A percentile compares a stretch with the other conserved stretches of the same genome.
Evolutionary conservation across 2,888 invertebrate genomes (phyloP).

Genomic region (Aphodius granarius): DNA sequence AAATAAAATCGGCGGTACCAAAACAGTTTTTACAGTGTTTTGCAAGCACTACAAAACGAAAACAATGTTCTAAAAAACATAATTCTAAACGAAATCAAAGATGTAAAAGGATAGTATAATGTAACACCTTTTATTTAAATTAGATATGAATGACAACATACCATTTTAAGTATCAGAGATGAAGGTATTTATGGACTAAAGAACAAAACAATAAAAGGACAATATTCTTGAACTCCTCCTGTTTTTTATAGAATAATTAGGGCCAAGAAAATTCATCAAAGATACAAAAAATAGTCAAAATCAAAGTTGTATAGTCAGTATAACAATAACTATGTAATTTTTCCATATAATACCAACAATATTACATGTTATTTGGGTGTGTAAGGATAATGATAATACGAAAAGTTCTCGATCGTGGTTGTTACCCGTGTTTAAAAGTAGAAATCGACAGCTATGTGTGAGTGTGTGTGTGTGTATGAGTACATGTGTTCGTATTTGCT

Average conservation of each 20-base stretch:
- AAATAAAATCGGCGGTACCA: conserved; percentile 11
- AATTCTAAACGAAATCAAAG: background rate
- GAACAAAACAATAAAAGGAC: too few relatives aligned
- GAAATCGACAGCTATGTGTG: background rate
- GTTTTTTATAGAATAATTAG: too few relatives aligned
- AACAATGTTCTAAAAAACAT: background rate
- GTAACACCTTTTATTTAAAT: too few relatives aligned
- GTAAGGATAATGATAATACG: too few relatives aligned
- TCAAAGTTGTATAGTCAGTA: too few relatives aligned
- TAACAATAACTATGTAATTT: too few relatives aligned
- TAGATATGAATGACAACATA: too few relatives aligned
- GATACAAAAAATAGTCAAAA: too few relatives aligned
- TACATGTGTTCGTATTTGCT: conserved; percentile 11
- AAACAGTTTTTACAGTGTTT: background rate
- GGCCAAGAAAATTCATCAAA: too few relatives aligned
- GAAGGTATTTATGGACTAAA: too few relatives aligned
- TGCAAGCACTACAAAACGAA: background rate
- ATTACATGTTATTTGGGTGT: background rate
- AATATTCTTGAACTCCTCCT: too few relatives aligned
- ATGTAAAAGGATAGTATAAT: background rate
- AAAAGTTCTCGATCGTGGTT: background rate
- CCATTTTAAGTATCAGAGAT: too few relatives aligned
- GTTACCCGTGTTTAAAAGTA: background rate
- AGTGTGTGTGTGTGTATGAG: conserved; percentile 14
- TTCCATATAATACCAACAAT: background rate